phyloP scores from a whole-genome alignment of 1,140 invertebrate genomes.

The Penaeus vannamei region DNA sequence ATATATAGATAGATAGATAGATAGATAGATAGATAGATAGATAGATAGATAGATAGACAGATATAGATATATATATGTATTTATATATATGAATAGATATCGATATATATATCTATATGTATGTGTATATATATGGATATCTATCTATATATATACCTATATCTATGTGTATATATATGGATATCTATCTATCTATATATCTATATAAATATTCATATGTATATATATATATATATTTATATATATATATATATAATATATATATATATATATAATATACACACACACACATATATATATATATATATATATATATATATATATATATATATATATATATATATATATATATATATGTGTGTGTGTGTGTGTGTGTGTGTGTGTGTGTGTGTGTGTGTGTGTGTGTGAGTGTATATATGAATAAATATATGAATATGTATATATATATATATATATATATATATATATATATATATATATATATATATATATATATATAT shows the following conservation, averaged over 20 bases:
- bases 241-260: slow-evolving; percentile 15
- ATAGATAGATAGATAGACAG: slow-evolving; percentile 21
- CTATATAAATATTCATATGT: slow-evolving; percentile 13
- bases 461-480: slow-evolving; percentile 5
- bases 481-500: not conserved
- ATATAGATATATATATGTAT: slow-evolving; percentile 6
- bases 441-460: slow-evolving; percentile 27
- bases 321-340: slow-evolving; percentile 35
- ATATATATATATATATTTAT: not conserved
- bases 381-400: not conserved
- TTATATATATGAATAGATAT: slow-evolving; percentile 7
- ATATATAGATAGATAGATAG: no score
- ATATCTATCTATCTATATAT: not conserved
- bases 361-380: not conserved
- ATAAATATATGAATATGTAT: not conserved
- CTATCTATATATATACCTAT: slow-evolving; percentile 13
- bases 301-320: slow-evolving; percentile 27
- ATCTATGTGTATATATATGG: not conserved
- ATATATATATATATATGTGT: slow-evolving; percentile 48
- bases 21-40: not conserved
- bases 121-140: slow-evolving; percentile 16
- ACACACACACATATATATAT: slow-evolving; percentile 8
- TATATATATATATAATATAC: slow-evolving; percentile 22
- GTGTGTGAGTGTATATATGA: slow-evolving; percentile 36
- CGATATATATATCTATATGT: slow-evolving; percentile 19